A percentile compares a stretch with the other conserved stretches of the same genome.
Evolutionary conservation across 1,140 invertebrate species (phyloP).

Genomic region (Caenorhabditis elegans): WBcel235 BX284602.5:8134501-8135000

Average conservation of each 20-base stretch:
- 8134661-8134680: background rate
- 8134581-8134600: background rate
- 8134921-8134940: background rate
- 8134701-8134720: background rate
- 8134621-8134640: background rate
- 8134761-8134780: no score
- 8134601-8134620: background rate
- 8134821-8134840: background rate
- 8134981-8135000: background rate
- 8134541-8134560: slow-evolving; percentile 28
- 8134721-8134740: slow-evolving; percentile 8
- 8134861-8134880: background rate
- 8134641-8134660: background rate
- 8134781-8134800: background rate
- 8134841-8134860: background rate
- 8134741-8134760: no score
- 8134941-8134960: background rate
- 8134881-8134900: background rate
- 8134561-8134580: background rate
- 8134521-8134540: background rate
- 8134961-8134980: background rate
- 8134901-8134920: slow-evolving; percentile 6
- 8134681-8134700: background rate
- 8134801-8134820: background rate
- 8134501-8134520: slow-evolving; percentile 18